Evolutionary conservation across 2,888 invertebrate genomes (phyloP).

Genomic region (Meiosimyza platycephala): DNA sequence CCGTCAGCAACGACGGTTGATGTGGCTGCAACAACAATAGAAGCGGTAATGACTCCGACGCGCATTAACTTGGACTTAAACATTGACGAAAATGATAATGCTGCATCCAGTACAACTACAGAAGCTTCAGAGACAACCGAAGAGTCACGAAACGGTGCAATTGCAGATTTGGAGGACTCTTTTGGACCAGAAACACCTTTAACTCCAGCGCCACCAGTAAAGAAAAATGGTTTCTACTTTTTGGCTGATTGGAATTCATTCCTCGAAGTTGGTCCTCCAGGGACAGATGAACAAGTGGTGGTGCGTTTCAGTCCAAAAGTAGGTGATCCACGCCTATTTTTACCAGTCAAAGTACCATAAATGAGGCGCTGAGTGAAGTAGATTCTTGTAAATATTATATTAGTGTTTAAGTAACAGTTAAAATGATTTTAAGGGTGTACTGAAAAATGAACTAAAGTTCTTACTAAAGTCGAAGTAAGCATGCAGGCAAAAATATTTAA

Average conservation of each 20-base stretch:
- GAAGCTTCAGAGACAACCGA: constrained; percentile 56
- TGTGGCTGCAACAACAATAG: constrained; percentile 38
- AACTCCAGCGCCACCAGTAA: constrained; percentile 71
- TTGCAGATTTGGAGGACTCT: constrained; percentile 78
- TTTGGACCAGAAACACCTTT: constrained; percentile 74
- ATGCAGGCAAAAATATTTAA: no score
- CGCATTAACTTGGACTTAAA: constrained; percentile 56
- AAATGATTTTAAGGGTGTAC: no score
- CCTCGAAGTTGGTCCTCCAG: constrained; percentile 80
- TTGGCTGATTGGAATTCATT: constrained; percentile 89
- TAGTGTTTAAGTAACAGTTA: no score
- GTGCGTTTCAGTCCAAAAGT: constrained; percentile 84
- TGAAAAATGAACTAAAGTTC: no score
- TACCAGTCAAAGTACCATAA: constrained; percentile 80
- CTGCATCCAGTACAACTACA: constrained; percentile 44
- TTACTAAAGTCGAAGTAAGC: no score
- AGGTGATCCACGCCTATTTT: constrained; percentile 83
- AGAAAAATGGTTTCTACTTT: constrained; percentile 84
- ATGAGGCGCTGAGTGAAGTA: neutral
- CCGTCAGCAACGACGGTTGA: constrained; percentile 48
- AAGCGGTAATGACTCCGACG: constrained; percentile 49
- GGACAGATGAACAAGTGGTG: constrained; percentile 79
- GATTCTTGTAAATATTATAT: neutral
- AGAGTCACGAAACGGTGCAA: constrained; percentile 60
- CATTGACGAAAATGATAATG: constrained; percentile 39